Evolutionary conservation across 1,140 invertebrate species (phyloP).

Genomic region (Neodiprion fabricii): DNA sequence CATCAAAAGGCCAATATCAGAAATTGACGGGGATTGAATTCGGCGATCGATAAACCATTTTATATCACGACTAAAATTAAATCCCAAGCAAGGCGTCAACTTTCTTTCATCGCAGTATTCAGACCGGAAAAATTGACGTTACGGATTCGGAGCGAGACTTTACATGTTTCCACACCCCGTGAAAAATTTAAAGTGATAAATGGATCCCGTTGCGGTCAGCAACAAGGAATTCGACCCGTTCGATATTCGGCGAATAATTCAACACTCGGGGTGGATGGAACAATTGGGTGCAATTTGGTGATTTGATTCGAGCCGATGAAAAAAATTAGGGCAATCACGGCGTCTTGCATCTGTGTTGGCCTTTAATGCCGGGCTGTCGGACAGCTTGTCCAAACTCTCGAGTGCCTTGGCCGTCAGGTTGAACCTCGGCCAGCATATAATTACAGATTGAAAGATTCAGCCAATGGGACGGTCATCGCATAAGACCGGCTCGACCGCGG

Average conservation of each 20-base stretch:
- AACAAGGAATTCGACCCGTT: not conserved
- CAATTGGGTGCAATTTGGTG: not conserved
- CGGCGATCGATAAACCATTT: not conserved
- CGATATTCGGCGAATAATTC: not conserved
- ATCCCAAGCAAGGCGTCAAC: no score
- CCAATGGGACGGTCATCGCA: not conserved
- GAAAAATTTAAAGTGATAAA: no score
- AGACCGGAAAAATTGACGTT: no score
- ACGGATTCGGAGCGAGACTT: no score
- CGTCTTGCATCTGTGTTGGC: slow-evolving; percentile 2
- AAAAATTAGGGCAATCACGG: not conserved
- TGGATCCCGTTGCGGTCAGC: no score
- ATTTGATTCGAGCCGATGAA: not conserved
- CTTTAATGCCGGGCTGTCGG: not conserved
- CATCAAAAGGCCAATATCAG: not conserved
- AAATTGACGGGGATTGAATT: not conserved
- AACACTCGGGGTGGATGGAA: not conserved
- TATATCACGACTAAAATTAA: not conserved
- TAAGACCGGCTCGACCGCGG: not conserved
- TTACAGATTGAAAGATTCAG: not conserved
- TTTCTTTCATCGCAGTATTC: no score
- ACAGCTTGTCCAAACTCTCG: not conserved
- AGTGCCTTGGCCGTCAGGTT: not conserved
- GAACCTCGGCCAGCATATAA: not conserved
- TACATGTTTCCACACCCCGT: not conserved